Evolutionary conservation across 2,797 vertebrate genomes (phyloP).

Genomic region (Chelonia mydas): DNA sequence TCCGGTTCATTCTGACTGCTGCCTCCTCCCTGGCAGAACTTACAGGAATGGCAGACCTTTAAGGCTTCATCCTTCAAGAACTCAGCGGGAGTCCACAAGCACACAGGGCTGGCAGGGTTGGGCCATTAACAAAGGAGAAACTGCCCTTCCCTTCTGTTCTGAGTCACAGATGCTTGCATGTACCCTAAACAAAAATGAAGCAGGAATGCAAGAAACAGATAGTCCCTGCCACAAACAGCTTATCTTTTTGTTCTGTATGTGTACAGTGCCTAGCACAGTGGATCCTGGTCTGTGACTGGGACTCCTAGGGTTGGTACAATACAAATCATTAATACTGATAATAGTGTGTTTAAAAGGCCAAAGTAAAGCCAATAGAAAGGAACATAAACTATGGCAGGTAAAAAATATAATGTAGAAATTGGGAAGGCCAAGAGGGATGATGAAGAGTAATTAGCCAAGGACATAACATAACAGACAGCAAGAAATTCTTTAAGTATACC

Average conservation of each 20-base stretch:
- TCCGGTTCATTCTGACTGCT: neutral
- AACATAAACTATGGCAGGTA: neutral
- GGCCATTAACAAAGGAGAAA: neutral
- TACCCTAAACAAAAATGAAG: neutral
- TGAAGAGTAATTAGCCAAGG: neutral
- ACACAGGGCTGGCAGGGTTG: neutral
- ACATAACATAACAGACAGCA: neutral
- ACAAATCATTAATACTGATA: neutral
- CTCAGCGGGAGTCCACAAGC: neutral
- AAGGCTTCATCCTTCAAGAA: neutral
- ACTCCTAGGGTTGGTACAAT: neutral
- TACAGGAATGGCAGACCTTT: neutral
- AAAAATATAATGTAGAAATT: neutral
- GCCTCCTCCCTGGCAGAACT: neutral
- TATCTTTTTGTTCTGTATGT: neutral
- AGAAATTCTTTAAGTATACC: neutral
- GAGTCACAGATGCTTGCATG: neutral
- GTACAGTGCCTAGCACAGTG: neutral
- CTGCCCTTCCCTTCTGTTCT: neutral
- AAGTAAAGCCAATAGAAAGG: neutral
- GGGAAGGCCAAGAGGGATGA: rapidly evolving
- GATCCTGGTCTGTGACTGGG: neutral
- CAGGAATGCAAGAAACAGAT: neutral
- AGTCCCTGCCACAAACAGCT: too few species aligned
- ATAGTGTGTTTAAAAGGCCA: neutral